Conservation (phyloP, 2,888 invertebrate genomes). For the Pandemis cinnamomeana region DNA sequence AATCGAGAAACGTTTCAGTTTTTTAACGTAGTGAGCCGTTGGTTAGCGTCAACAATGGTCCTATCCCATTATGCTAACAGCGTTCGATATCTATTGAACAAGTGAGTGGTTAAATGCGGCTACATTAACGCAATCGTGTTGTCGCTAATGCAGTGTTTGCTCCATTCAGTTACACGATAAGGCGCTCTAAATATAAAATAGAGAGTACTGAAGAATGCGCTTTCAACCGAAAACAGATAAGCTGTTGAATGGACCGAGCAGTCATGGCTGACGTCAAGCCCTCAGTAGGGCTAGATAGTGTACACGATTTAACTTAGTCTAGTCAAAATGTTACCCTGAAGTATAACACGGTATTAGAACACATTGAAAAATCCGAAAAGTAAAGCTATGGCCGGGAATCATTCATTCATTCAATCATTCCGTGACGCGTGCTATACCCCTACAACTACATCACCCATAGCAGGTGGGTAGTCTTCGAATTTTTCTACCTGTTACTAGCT, state of each 20-base stretch:
- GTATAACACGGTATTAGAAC: too few species aligned
- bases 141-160: constrained; percentile 29
- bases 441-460: too few species aligned
- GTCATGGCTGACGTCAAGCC: constrained; percentile 9
- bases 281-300: neutral
- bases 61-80: constrained; percentile 15
- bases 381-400: too few species aligned
- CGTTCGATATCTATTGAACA: constrained; percentile 13
- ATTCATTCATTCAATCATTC: too few species aligned
- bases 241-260: constrained; percentile 41
- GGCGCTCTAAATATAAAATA: constrained; percentile 55
- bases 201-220: constrained; percentile 62
- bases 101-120: constrained; percentile 23
- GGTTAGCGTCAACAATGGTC: neutral
- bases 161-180: constrained; percentile 25
- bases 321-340: neutral
- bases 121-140: constrained; percentile 28
- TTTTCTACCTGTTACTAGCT: too few species aligned
- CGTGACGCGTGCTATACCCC: too few species aligned
- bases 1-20: neutral
- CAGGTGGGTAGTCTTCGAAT: too few species aligned
- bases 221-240: constrained; percentile 70
- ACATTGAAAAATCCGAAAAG: too few species aligned
- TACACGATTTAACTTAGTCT: neutral
- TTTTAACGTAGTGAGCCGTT: neutral